Evolutionary conservation across 1,140 invertebrate genomes (phyloP).

Genomic region (Leptinotarsa texana): DNA sequence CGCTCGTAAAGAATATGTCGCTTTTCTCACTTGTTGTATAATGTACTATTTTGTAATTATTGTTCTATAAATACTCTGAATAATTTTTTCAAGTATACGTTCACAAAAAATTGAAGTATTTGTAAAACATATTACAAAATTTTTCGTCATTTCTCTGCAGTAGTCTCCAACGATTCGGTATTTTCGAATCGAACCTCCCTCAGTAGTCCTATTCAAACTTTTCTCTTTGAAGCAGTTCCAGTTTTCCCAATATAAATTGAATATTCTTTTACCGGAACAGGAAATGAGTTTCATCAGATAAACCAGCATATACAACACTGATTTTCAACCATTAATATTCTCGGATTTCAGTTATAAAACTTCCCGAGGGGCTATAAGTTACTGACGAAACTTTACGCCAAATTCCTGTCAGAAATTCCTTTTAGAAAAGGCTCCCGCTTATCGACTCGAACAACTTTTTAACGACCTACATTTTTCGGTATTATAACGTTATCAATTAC

Average conservation of each 20-base stretch:
- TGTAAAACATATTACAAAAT: no score
- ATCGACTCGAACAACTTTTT: slow-evolving; percentile 1
- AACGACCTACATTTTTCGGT: background rate
- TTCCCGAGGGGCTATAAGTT: background rate
- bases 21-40: no score
- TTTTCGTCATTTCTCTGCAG: no score
- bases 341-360: background rate
- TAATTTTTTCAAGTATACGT: no score
- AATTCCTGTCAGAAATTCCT: background rate
- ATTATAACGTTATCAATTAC: slow-evolving; percentile 3
- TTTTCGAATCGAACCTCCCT: no score
- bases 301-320: background rate
- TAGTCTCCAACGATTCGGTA: no score
- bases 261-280: background rate
- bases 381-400: background rate
- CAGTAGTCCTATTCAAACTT: no score
- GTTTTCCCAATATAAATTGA: background rate
- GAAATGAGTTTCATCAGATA: background rate
- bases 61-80: no score
- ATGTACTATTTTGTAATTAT: no score
- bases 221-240: no score
- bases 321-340: background rate
- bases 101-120: no score
- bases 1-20: no score
- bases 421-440: background rate